These are phyloP conservation scores for Brassicogethes aeneus DNA, from an alignment of 2,888 invertebrate species.

Conservation along the genomic window DNA sequence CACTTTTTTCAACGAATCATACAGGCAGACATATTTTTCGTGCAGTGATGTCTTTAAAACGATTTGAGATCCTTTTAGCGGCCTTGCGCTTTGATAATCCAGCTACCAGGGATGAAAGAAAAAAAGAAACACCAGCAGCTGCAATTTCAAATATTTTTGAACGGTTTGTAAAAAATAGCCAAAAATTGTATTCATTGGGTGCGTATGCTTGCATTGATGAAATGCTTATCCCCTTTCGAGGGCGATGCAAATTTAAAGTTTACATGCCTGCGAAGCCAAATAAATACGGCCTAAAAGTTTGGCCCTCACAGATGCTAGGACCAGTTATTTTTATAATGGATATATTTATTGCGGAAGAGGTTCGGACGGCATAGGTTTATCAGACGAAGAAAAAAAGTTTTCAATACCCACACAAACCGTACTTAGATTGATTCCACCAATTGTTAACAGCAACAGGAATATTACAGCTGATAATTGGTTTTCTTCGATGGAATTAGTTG, in stretches of 20 bases:
- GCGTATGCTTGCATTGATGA: slow-evolving; percentile 6
- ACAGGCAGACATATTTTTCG: slow-evolving; percentile 7
- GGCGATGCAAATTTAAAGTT: slow-evolving; percentile 14
- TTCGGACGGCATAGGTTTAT: no score
- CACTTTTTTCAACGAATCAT: slow-evolving; percentile 8
- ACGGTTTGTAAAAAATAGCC: slow-evolving; percentile 7
- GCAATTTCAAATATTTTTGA: slow-evolving; percentile 4
- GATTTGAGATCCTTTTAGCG: slow-evolving; percentile 7
- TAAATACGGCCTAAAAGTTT: slow-evolving; percentile 7
- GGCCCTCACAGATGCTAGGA: slow-evolving; percentile 11
- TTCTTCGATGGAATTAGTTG: slow-evolving; percentile 5
- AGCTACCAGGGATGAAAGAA: slow-evolving; percentile 7
- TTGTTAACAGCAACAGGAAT: no score
- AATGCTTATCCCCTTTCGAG: slow-evolving; percentile 11
- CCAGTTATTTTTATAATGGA: slow-evolving; percentile 8
- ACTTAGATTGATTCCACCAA: no score
- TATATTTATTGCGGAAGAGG: slow-evolving; percentile 7
- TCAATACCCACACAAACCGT: slow-evolving; percentile 2
- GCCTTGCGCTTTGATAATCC: slow-evolving; percentile 7
- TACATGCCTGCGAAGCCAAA: slow-evolving; percentile 16
- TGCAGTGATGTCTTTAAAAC: slow-evolving; percentile 2
- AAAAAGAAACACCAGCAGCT: slow-evolving; percentile 3
- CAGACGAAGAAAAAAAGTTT: slow-evolving; percentile 2
- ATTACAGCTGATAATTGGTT: no score
- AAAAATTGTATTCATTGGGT: slow-evolving; percentile 5